Evolutionary conservation across 2,797 vertebrate genomes (phyloP), one percentile per base, ranked within the genome.

Genomic region (Mareca penelope): DNA sequence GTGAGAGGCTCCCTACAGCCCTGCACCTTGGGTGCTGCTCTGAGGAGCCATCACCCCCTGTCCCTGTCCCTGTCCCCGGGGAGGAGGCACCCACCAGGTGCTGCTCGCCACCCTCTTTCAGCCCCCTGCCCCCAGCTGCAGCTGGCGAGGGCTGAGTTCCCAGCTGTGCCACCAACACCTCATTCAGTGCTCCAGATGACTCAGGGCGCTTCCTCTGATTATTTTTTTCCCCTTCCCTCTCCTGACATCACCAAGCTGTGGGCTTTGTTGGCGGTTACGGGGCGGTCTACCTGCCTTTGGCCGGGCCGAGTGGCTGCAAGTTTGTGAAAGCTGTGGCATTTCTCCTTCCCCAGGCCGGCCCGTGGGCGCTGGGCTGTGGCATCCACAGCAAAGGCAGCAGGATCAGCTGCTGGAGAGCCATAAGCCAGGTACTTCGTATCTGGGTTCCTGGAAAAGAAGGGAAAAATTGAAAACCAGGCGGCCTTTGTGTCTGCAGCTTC

Each of bases 391-490:
- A n/a, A n/a, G n/a, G n/a, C n/a, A n/a, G n/a, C n/a, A n/a, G n/a
- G n/a, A n/a, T n/a, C n/a, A n/a, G 63, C 75, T 89, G 31, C 90
- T 88, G 65, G 88, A 85, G 85, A 87, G 79, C 94, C 90, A 61
- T 81, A 68, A 95, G 76, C 87, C 85, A 96, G 89, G 92, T 96
- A 75, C 83, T 88, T 94, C 95, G 80, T 95, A 79, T 77, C 96
- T 96, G 80, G 80, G 89, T 97, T 97, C 94, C 79, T 88, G 83
- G 95, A 95, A 94, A 96, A 89, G 76, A 33, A 40, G 40, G 88
- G 59, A 31, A 85, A 96, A 91, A 22, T 12, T 84, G 60, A 46
- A 89, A 44, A 83, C 55, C n/a, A 72, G 37, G 40, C 63, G 83
- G 64, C n/a, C 31, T 95, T 85, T 95, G 28, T 85, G 78, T 67